Evolutionary conservation across 2,113 vertebrate genomes (phyloP).

Genomic region (Ellobius talpinus): DNA sequence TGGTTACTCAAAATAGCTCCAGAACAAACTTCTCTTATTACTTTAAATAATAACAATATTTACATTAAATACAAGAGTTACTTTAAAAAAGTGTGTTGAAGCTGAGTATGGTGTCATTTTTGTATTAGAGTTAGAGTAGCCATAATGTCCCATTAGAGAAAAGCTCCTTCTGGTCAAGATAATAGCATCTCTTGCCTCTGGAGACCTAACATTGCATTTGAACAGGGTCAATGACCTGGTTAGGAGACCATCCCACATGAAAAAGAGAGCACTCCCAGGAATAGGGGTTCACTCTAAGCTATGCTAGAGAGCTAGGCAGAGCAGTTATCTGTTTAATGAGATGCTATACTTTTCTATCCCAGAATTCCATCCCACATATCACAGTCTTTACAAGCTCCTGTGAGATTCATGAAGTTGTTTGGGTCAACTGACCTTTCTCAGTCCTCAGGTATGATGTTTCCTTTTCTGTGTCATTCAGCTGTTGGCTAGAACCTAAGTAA

Average conservation of each 20-base stretch:
- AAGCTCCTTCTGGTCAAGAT: not conserved
- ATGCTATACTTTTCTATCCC: not conserved
- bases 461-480: not conserved
- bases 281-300: not conserved
- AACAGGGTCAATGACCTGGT: not conserved
- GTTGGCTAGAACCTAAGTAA: not conserved
- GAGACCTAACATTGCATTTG: not conserved
- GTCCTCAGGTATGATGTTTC: not conserved
- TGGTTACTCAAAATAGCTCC: not conserved
- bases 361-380: not conserved
- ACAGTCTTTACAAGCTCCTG: not conserved
- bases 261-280: not conserved
- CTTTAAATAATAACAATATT: not conserved
- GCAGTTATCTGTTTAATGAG: not conserved
- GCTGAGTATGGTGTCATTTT: not conserved
- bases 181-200: not conserved
- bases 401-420: not conserved
- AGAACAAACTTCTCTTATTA: not conserved
- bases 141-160: not conserved
- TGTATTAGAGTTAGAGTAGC: not conserved
- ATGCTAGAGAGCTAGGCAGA: not conserved
- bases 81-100: not conserved
- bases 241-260: not conserved
- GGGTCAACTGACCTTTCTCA: not conserved
- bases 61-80: not conserved